Evolutionary conservation across 2,113 vertebrate genomes (phyloP), one percentile per base, ranked within the genome.

Genomic region (Corythaixoides concolor): DNA sequence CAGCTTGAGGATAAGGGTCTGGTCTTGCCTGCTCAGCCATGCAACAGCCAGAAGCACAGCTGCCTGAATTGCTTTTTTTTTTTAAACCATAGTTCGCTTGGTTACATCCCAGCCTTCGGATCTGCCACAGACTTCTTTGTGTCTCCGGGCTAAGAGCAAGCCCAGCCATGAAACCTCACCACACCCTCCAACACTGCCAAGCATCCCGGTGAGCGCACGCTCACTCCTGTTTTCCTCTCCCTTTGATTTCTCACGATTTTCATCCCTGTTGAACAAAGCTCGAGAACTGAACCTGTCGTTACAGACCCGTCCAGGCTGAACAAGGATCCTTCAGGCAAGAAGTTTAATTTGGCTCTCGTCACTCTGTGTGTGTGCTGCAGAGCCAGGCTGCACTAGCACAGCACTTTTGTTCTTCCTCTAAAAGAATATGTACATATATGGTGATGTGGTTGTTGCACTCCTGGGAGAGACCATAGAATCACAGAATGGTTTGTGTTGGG

Each of bases 111-210:
- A 83, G 35, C 58, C 75, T 45, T 69, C 66, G 14, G 56, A n/a
- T 52, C 67, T 80, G 70, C 85, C 62, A 17, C 66, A 26, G 8
- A 70, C 53, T 70, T 7, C 84, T 84, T 45, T 76, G 72, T 79
- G 73, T 26, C 88, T 32, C 62, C 1, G 2, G 73, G 56, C 67
- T n/a, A 59, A 15, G 20, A 49, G 68, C 56, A 91, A 76, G 47
- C 88, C 63, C 33, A 4, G 79, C 64, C 75, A 18, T 3, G 13
- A 64, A 63, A 50, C 39, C 15, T 39, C 33, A 3, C 20, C 2
- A 3, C 23, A 4, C 30, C 45, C n/a, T 35, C 58, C 2, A 0
- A 6, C 1, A 2, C 74, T 26, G 32, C 62, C 0, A 3, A 50
- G 74, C 83, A 35, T 33, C 15, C 1, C 6, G 2, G 30, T 8